Percentiles rank a stretch among this genome's conserved stretches.
Evolutionary conservation across 2,888 invertebrate species (phyloP).

Genomic region (Catocala fraxini): DNA sequence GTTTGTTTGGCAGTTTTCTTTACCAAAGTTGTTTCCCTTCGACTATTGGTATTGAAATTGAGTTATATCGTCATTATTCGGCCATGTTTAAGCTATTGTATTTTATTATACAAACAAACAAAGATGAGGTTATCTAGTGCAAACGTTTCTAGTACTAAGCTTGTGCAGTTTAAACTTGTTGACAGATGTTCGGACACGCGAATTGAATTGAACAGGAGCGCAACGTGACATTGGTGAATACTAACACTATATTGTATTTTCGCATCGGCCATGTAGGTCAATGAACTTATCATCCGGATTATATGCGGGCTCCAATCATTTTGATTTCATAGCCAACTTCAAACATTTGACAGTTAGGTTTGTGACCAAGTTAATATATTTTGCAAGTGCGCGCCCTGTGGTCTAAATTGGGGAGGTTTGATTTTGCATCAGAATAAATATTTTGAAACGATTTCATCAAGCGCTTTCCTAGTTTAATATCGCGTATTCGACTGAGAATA

Average conservation of each 20-base stretch:
- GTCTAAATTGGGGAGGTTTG: constrained; percentile 2
- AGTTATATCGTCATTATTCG: neutral
- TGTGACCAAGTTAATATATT: constrained; percentile 10
- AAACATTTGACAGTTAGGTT: constrained; percentile 10
- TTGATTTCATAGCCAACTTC: neutral
- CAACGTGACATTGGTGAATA: too few relatives aligned
- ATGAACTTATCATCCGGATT: constrained; percentile 36
- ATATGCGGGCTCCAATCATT: constrained; percentile 22
- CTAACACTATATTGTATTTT: constrained; percentile 3
- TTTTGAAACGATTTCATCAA: too few relatives aligned
- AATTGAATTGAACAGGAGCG: constrained; percentile 4
- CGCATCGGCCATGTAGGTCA: constrained; percentile 30
- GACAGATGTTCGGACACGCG: constrained; percentile 15
- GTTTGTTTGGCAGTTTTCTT: constrained; percentile 40
- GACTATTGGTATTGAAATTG: constrained; percentile 29
- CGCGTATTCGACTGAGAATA: too few relatives aligned
- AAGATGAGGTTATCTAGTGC: too few relatives aligned
- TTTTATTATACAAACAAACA: neutral
- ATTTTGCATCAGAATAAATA: neutral
- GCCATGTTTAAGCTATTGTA: neutral
- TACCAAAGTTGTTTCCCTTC: constrained; percentile 43
- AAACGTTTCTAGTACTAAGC: too few relatives aligned
- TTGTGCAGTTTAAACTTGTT: constrained; percentile 20
- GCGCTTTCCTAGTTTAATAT: too few relatives aligned
- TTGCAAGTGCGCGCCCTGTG: neutral